phyloP scores from a whole-genome alignment of 2,888 invertebrate species.

The Ischnura elegans region DNA sequence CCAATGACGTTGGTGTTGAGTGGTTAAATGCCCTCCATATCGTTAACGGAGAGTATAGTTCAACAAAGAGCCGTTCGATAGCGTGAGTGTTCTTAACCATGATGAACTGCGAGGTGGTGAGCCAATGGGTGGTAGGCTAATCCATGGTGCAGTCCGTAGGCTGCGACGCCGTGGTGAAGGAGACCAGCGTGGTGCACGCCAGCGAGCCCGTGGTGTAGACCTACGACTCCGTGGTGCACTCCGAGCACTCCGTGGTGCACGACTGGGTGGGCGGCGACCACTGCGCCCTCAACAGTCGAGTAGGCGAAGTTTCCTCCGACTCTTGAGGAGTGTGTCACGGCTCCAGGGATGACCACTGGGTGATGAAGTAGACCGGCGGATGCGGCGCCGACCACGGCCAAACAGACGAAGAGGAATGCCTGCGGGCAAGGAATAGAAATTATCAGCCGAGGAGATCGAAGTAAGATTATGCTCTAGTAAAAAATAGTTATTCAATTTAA shows the following conservation, averaged over 20 bases:
- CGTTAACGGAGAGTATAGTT: too few relatives aligned
- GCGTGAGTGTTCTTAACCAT: background rate
- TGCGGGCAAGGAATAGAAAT: background rate
- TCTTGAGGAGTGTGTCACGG: background rate
- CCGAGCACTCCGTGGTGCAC: background rate
- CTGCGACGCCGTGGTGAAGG: background rate
- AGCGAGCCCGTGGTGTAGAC: background rate
- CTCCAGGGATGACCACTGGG: background rate
- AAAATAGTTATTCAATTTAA: too few relatives aligned
- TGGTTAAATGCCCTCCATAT: too few relatives aligned
- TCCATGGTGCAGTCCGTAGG: background rate
- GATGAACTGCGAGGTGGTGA: background rate
- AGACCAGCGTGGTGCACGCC: background rate
- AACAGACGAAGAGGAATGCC: background rate
- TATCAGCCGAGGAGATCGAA: too few relatives aligned
- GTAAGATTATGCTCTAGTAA: too few relatives aligned
- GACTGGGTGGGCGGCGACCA: background rate
- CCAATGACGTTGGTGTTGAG: too few relatives aligned
- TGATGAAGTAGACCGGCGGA: background rate
- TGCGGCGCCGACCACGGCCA: background rate
- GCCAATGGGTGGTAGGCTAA: background rate
- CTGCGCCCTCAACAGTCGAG: constrained; percentile 13
- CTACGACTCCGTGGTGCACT: background rate
- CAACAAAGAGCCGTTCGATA: too few relatives aligned
- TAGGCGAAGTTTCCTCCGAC: constrained; percentile 29